These are phyloP conservation scores for Orchestes rusci DNA, from an alignment of 2,888 invertebrate species.

Conservation along the genomic window DNA sequence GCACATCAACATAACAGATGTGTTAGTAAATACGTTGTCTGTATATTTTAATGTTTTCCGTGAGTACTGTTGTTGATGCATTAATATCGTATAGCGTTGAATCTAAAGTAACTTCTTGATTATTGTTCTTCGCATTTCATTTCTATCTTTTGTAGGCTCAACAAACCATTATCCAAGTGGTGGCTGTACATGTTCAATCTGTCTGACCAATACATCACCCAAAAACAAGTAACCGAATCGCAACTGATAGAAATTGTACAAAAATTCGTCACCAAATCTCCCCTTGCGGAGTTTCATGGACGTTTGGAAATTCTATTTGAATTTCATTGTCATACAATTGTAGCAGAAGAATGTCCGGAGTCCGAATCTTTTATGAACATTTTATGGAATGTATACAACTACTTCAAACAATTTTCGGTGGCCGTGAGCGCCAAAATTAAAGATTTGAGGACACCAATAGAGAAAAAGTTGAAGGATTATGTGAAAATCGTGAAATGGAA, in stretches of 20 bases:
- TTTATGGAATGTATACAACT: slow-evolving; percentile 75
- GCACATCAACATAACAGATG: too few species aligned
- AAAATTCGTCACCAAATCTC: slow-evolving; percentile 76
- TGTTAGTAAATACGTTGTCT: too few species aligned
- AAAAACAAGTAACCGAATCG: slow-evolving; percentile 32
- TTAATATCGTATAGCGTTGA: too few species aligned
- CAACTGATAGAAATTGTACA: slow-evolving; percentile 57
- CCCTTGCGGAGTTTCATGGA: slow-evolving; percentile 74
- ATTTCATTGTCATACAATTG: slow-evolving; percentile 74
- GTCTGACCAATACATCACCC: slow-evolving; percentile 52
- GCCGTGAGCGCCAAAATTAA: slow-evolving; percentile 60
- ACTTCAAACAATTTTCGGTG: slow-evolving; percentile 71
- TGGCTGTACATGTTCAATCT: slow-evolving; percentile 85
- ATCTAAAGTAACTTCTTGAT: too few species aligned
- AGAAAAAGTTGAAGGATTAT: slow-evolving; percentile 86
- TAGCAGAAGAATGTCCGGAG: slow-evolving; percentile 33
- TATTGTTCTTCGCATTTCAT: too few species aligned
- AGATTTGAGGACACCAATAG: slow-evolving; percentile 70
- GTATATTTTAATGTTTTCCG: too few species aligned
- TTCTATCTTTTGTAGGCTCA: slow-evolving; percentile 52
- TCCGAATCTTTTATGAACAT: slow-evolving; percentile 55
- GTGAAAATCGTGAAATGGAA: slow-evolving; percentile 94
- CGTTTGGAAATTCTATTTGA: slow-evolving; percentile 70
- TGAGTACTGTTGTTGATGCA: too few species aligned
- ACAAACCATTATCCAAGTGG: slow-evolving; percentile 69